phyloP scores from a whole-genome alignment of 2,797 vertebrate species.

The Hoplostethus atlanticus region DNA sequence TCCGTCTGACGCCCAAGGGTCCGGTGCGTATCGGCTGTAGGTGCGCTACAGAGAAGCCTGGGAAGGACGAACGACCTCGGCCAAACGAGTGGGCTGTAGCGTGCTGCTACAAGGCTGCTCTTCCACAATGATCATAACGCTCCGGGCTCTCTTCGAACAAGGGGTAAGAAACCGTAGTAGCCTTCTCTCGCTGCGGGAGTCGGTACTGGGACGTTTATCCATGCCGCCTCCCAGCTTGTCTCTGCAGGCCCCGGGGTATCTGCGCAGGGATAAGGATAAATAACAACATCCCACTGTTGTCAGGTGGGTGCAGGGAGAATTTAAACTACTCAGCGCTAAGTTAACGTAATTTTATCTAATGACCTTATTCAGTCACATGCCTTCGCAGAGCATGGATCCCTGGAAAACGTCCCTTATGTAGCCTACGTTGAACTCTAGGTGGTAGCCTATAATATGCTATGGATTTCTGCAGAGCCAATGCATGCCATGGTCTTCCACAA shows the following conservation, averaged over 20 bases:
- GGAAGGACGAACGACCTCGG: constrained; percentile 71
- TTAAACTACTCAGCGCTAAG: constrained; percentile 59
- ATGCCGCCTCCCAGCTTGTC: constrained; percentile 58
- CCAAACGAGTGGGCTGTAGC: constrained; percentile 39
- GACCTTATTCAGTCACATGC: constrained; percentile 70
- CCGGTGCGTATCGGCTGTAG: constrained; percentile 61
- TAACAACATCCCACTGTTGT: constrained; percentile 58
- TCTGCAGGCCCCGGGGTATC: constrained; percentile 72
- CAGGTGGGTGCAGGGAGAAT: constrained; percentile 59
- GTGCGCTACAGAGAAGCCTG: constrained; percentile 61
- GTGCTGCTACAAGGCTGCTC: constrained; percentile 62
- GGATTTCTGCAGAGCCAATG: constrained; percentile 66
- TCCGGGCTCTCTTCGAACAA: constrained; percentile 80
- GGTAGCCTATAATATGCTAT: constrained; percentile 15
- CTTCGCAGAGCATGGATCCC: constrained; percentile 57
- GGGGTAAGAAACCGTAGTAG: constrained; percentile 76
- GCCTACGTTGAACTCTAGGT: constrained; percentile 50
- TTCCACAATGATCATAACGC: constrained; percentile 79
- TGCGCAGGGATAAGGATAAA: constrained; percentile 71
- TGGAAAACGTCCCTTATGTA: constrained; percentile 16
- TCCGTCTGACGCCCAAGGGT: constrained; percentile 78
- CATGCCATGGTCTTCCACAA: constrained; percentile 36
- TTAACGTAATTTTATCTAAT: constrained; percentile 59
- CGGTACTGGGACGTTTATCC: constrained; percentile 67
- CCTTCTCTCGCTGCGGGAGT: constrained; percentile 66